Evolutionary conservation across 2,113 vertebrate species (phyloP), one percentile per base, ranked within the genome.

Genomic region (Spermophilus dauricus): DNA sequence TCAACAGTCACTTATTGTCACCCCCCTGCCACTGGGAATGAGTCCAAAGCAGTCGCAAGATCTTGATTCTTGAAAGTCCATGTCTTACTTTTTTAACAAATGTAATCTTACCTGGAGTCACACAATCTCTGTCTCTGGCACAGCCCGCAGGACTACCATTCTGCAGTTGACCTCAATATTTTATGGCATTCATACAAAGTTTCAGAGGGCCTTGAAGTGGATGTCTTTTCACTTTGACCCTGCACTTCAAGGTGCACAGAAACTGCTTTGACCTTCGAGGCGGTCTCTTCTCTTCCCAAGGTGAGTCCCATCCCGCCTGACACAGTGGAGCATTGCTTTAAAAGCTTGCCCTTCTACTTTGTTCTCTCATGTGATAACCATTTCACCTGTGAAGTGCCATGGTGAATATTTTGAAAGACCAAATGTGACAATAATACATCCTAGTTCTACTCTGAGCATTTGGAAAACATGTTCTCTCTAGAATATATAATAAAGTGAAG

Each of bases 321-420:
- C 86, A 48, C 67, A 58, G 83, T 63, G 67, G 67, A 96, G 77
- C 80, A 22, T 58, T 37, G 51, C 82, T 94, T 96, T 81, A 86
- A 96, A 97, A 94, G 86, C 93, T 86, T 30, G 20, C 67, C 39
- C 26, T 73, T 94, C 91, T 85, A 53, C 90, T 94, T 95, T 86
- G 45, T 80, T 70, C 70, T 95, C 72, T 48, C n/a, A 58, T 63
- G 84, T 78, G 94, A 85, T 88, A 87, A 80, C 86, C 76, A 56
- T 89, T 94, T 96, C 81, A 51, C 67, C 67, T 84, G n/a, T 28
- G 81, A 87, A 87, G 80, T 97, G 84, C 96, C 90, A 87, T 69
- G 53, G 87, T 96, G 90, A 97, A 94, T 96, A 92, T 89, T 96
- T 93, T 90, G 83, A 96, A 90, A 94, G 76, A 76, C 87, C 37